Percentiles rank a stretch among this genome's conserved stretches.
These are phyloP conservation scores for Xerus inauris DNA, from an alignment of 2,113 vertebrate genomes.

Conservation along the genomic window DNA sequence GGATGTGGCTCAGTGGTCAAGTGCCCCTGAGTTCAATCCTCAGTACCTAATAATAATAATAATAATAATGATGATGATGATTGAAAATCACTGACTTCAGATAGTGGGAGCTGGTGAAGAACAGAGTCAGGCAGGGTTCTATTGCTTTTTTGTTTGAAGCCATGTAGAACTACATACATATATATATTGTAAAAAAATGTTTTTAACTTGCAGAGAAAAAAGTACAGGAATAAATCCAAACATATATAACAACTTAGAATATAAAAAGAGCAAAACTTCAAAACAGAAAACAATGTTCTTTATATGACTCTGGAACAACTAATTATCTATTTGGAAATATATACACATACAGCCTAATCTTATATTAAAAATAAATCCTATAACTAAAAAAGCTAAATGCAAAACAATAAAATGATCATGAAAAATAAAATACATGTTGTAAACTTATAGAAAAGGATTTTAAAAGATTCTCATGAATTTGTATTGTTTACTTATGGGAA, in stretches of 20 bases:
- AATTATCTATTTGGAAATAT: not conserved
- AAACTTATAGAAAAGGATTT: constrained; percentile 34
- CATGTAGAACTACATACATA: not conserved
- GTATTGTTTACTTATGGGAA: not conserved
- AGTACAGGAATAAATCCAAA: constrained; percentile 13
- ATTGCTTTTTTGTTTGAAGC: constrained; percentile 11
- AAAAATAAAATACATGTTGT: constrained; percentile 5
- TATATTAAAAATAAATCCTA: not conserved
- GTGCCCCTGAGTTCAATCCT: too few relatives aligned
- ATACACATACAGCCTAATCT: constrained; percentile 15
- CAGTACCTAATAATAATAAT: too few relatives aligned
- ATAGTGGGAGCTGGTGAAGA: not conserved
- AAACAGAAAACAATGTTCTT: constrained; percentile 25
- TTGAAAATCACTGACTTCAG: constrained; percentile 25
- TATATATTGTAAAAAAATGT: not conserved
- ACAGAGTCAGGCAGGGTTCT: not conserved
- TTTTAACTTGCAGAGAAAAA: not conserved
- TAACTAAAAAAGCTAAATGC: not conserved
- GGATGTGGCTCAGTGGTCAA: too few relatives aligned
- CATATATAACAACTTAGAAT: not conserved
- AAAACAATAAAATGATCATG: constrained; percentile 9
- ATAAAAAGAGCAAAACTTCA: constrained; percentile 25
- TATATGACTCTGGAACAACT: not conserved
- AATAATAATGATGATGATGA: too few relatives aligned
- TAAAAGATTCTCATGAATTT: constrained; percentile 7